Base-by-base conservation (phyloP, 2,113 vertebrate genomes). In the Megaceryle maxima region DNA sequence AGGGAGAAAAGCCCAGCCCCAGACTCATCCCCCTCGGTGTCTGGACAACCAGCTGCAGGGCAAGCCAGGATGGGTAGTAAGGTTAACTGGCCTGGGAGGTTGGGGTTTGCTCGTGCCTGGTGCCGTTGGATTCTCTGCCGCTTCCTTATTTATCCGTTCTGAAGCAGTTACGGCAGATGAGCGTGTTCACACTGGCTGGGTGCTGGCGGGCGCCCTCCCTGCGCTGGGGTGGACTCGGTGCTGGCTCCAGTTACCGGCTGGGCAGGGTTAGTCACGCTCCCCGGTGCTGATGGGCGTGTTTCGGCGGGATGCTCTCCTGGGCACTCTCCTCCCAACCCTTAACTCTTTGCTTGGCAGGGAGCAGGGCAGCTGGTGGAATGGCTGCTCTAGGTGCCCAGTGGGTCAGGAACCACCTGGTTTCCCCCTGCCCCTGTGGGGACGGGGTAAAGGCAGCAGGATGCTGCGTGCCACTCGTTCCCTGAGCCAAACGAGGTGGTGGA, bases 401-500 rank as follows among this genome's bases (percentile, higher is more conserved):
- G 50, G 20, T 48, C 70, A 41, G 72, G 33, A 69, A 22, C 44
- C 6, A 10, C 35, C 64, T 9, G 81, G 15, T 39, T 44, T n/a
- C 60, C 37, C 66, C 41, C 60, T 68, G 80, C 48, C 51, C 33
- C 31, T 2, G 2, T 4, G 10, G 60, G 46, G 87, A 17, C 1
- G 0, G 11, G 48, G 43, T 33, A 4, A 14, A 18, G 82, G 79
- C 43, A n/a, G 83, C 4, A 3, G 83, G 43, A 50, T 0, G 2
- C 1, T 16, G 10, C 2, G 10, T 17, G 11, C 9, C 3, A 37
- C 2, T 1, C 13, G 51, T 12, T 53, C 18, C 20, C 20, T 2
- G 9, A 25, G 37, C 28, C 33, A 10, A 1, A 43, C 0, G 8
- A 43, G 11, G 46, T 0, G 11, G 46, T 0, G 5, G 26, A 25